A percentile compares a stretch with the other conserved stretches of the same genome.
Evolutionary conservation across 2,888 invertebrate genomes (phyloP).

Genomic region (Standfussiana lucernea): DNA sequence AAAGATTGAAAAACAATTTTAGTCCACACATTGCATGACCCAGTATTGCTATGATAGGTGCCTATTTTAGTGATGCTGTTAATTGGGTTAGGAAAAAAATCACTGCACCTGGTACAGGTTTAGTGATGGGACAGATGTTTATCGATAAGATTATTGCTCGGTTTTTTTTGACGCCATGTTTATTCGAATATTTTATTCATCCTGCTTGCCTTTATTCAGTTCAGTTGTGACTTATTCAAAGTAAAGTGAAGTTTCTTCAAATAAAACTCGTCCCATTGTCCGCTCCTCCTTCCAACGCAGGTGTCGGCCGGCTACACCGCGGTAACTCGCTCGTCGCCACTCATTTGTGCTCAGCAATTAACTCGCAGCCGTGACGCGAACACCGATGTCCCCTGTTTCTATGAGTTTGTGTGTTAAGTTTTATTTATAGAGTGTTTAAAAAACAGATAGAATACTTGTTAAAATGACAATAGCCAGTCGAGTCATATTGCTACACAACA

Average conservation of each 20-base stretch:
- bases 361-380: constrained; percentile 82
- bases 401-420: constrained; percentile 19
- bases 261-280: constrained; percentile 54
- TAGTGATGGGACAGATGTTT: too few species aligned
- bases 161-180: too few species aligned
- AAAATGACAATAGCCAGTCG: neutral
- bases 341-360: constrained; percentile 89
- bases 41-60: too few species aligned
- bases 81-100: too few species aligned
- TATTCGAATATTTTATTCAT: too few species aligned
- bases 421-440: constrained; percentile 16
- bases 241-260: neutral
- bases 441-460: neutral
- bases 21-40: too few species aligned
- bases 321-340: constrained; percentile 77
- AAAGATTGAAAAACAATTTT: too few species aligned
- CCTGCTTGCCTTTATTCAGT: too few species aligned
- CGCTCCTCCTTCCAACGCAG: constrained; percentile 70
- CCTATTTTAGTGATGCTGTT: too few species aligned
- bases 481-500: neutral
- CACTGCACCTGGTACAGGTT: too few species aligned
- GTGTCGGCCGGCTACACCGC: constrained; percentile 80
- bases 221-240: neutral
- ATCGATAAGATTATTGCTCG: too few species aligned
- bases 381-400: constrained; percentile 64